A percentile compares a stretch with the other conserved stretches of the same genome.
Conservation (phyloP, 2,113 vertebrate species). For the Chamaetylas fuelleborni region DNA sequence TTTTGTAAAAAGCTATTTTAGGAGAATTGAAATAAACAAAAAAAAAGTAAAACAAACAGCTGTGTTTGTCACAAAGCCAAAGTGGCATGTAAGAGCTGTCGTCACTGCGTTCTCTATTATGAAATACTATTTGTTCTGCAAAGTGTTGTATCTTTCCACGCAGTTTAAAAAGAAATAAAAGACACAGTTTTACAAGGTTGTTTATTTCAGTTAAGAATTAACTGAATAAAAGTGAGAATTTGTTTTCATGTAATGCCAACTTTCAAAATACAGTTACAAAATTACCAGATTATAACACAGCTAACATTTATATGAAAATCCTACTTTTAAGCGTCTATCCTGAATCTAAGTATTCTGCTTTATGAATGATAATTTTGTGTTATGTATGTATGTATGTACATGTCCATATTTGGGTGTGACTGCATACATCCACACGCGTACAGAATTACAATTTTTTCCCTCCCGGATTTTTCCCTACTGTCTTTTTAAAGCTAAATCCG, state of each 20-base stretch:
- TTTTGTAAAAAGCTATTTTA: slow-evolving; percentile 20
- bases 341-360: not conserved
- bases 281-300: not conserved
- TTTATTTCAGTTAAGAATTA: not conserved
- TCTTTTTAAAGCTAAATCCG: not conserved
- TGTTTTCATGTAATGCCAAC: not conserved
- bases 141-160: not conserved
- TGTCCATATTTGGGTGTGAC: not conserved
- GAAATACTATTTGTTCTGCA: slow-evolving; percentile 12
- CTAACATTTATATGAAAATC: not conserved
- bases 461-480: not conserved
- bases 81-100: not conserved
- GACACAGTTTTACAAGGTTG: not conserved
- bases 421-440: rapidly evolving
- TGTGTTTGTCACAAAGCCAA: slow-evolving; percentile 10
- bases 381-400: rapidly evolving
- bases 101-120: not conserved
- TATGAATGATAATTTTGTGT: not conserved
- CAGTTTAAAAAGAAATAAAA: not conserved
- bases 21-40: not conserved
- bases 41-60: not conserved
- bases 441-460: rapidly evolving
- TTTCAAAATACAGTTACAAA: not conserved
- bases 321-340: not conserved
- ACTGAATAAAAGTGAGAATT: not conserved